Evolutionary conservation across 2,797 vertebrate genomes (phyloP).

Genomic region (Spinibarbus caldwelli): DNA sequence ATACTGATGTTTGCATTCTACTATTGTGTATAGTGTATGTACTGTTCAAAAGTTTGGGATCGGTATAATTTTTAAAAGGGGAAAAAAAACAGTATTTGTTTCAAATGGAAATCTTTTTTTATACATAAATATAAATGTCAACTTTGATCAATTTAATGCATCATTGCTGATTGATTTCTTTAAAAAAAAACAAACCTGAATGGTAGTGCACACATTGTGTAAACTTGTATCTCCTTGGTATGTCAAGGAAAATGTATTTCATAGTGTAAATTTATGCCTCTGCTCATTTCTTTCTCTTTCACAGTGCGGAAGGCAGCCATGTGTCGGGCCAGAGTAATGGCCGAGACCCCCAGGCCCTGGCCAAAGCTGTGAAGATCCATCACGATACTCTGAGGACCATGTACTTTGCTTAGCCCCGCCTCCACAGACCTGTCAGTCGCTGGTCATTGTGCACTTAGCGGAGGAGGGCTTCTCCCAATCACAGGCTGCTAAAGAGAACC

Average conservation of each 20-base stretch:
- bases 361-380: slow-evolving; percentile 99
- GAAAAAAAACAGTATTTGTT: not conserved
- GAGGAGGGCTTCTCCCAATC: slow-evolving; percentile 63
- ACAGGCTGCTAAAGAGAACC: slow-evolving; percentile 64
- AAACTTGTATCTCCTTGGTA: not conserved
- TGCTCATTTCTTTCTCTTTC: not conserved
- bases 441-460: slow-evolving; percentile 73
- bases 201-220: not conserved
- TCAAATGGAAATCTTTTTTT: not conserved
- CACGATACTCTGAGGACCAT: slow-evolving; percentile 99
- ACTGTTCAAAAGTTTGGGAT: not conserved
- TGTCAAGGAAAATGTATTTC: not conserved
- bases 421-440: slow-evolving; percentile 62
- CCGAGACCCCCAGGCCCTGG: slow-evolving; percentile 92
- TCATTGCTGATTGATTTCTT: not conserved
- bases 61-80: not conserved
- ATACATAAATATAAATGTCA: not conserved
- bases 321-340: slow-evolving; percentile 98
- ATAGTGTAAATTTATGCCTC: not conserved
- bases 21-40: not conserved
- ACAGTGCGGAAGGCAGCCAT: slow-evolving; percentile 98
- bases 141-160: not conserved
- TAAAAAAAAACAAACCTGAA: not conserved
- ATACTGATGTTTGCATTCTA: not conserved
- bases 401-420: slow-evolving; percentile 89